Conservation (phyloP, 1,140 invertebrate genomes). For the Hirudo medicinalis region DNA sequence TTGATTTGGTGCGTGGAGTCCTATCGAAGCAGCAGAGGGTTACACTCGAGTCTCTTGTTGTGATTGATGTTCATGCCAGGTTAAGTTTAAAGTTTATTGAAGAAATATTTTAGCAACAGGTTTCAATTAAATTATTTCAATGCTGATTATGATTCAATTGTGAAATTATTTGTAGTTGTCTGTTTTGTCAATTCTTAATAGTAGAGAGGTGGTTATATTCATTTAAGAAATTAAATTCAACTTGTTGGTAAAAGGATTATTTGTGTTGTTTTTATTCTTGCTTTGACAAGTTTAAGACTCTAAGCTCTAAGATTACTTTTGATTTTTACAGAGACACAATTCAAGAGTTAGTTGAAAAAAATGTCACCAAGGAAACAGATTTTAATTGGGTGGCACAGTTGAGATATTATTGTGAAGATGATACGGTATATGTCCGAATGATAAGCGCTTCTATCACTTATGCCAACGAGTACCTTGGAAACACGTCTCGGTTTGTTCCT, state of each 20-base stretch:
- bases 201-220: too few relatives aligned
- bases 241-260: too few relatives aligned
- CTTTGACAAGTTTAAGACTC: too few relatives aligned
- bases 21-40: constrained; percentile 39
- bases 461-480: constrained; percentile 43
- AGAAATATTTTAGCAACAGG: too few relatives aligned
- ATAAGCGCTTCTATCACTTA: constrained; percentile 42
- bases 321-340: constrained; percentile 23
- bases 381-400: constrained; percentile 43
- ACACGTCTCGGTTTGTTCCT: constrained; percentile 25
- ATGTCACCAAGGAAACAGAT: constrained; percentile 40
- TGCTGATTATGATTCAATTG: too few relatives aligned
- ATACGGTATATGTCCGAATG: constrained; percentile 35
- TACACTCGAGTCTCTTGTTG: constrained; percentile 40
- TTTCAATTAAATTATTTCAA: too few relatives aligned
- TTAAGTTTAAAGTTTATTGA: constrained; percentile 14
- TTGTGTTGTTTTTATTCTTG: too few relatives aligned
- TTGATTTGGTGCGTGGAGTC: constrained; percentile 41
- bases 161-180: too few relatives aligned
- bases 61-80: constrained; percentile 42
- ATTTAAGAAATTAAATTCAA: too few relatives aligned
- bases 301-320: too few relatives aligned
- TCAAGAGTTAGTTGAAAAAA: constrained; percentile 36
- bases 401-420: constrained; percentile 42
- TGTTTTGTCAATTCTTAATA: too few relatives aligned